phyloP scores from a whole-genome alignment of 1,140 invertebrate species.

The Chrysopa pallens region DNA sequence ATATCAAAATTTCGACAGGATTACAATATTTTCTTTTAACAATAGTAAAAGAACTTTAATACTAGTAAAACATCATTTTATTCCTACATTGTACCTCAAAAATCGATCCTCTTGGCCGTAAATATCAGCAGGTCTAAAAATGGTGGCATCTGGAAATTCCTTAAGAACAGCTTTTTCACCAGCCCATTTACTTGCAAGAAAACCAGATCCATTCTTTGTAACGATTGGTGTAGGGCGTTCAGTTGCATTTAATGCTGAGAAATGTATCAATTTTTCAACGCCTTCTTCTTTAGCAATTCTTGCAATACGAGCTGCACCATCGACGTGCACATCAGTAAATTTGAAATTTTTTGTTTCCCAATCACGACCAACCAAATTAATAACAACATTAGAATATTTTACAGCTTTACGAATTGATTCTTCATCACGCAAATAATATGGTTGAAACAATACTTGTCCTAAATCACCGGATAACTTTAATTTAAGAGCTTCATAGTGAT shows the following conservation, averaged over 20 bases:
- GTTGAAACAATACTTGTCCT: constrained; percentile 87
- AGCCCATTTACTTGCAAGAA: constrained; percentile 50
- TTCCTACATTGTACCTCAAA: constrained; percentile 31
- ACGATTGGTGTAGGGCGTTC: constrained; percentile 40
- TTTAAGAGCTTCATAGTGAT: constrained; percentile 54
- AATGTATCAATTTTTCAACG: constrained; percentile 70
- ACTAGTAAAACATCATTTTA: too few species aligned
- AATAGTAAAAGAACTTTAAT: too few species aligned
- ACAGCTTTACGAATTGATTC: constrained; percentile 73
- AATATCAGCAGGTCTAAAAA: constrained; percentile 78
- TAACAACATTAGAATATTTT: constrained; percentile 92
- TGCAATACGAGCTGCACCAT: constrained; percentile 54
- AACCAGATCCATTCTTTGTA: constrained; percentile 42
- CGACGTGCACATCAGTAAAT: constrained; percentile 64
- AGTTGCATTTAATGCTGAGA: constrained; percentile 58
- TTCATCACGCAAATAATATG: constrained; percentile 72
- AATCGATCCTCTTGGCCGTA: constrained; percentile 84
- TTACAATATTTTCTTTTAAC: too few species aligned
- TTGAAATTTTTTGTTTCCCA: constrained; percentile 83
- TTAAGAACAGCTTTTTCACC: constrained; percentile 78
- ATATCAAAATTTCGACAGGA: too few species aligned
- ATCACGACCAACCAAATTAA: constrained; percentile 86
- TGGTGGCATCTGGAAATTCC: constrained; percentile 91
- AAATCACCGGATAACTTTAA: constrained; percentile 83
- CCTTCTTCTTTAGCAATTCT: constrained; percentile 54